phyloP scores from a whole-genome alignment of 2,888 invertebrate species.

The Apodemia hepburni region DNA sequence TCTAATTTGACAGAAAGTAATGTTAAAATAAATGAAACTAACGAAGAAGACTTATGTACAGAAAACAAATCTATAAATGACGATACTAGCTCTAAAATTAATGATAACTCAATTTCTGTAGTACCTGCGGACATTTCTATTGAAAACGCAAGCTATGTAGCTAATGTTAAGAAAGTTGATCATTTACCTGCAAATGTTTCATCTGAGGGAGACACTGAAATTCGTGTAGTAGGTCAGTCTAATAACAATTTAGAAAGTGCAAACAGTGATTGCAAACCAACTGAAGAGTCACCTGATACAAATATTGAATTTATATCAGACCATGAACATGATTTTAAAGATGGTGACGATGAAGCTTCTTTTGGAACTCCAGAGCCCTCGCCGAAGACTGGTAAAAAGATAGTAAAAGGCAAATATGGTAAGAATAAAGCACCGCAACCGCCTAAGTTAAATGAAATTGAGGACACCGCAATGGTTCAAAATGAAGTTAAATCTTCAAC shows the following conservation, averaged over 20 bases:
- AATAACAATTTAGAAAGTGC: slow-evolving; percentile 24
- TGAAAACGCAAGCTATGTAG: slow-evolving; percentile 20
- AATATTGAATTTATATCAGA: slow-evolving; percentile 22
- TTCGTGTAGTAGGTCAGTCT: slow-evolving; percentile 23
- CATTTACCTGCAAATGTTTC: not conserved
- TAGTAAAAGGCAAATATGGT: slow-evolving; percentile 66
- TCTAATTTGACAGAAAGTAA: slow-evolving; percentile 5
- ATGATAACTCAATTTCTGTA: not conserved
- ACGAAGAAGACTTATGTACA: slow-evolving; percentile 3
- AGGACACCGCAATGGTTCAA: slow-evolving; percentile 16
- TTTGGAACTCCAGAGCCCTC: slow-evolving; percentile 71
- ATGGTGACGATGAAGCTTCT: slow-evolving; percentile 69
- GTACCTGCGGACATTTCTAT: slow-evolving; percentile 4
- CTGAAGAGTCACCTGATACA: slow-evolving; percentile 25
- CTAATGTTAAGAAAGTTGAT: slow-evolving; percentile 21
- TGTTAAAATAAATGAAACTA: slow-evolving; percentile 8
- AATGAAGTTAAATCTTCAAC: slow-evolving; percentile 23
- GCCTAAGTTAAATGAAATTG: slow-evolving; percentile 38
- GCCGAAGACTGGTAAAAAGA: slow-evolving; percentile 58
- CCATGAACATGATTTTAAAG: slow-evolving; percentile 43
- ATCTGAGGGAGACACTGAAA: slow-evolving; percentile 21
- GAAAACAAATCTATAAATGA: slow-evolving; percentile 17
- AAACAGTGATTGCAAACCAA: slow-evolving; percentile 12
- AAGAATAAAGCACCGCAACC: slow-evolving; percentile 71
- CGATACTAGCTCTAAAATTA: slow-evolving; percentile 13